These are phyloP conservation scores for Podarcis raffonei DNA, from an alignment of 2,113 vertebrate genomes.

Conservation along the genomic window DNA sequence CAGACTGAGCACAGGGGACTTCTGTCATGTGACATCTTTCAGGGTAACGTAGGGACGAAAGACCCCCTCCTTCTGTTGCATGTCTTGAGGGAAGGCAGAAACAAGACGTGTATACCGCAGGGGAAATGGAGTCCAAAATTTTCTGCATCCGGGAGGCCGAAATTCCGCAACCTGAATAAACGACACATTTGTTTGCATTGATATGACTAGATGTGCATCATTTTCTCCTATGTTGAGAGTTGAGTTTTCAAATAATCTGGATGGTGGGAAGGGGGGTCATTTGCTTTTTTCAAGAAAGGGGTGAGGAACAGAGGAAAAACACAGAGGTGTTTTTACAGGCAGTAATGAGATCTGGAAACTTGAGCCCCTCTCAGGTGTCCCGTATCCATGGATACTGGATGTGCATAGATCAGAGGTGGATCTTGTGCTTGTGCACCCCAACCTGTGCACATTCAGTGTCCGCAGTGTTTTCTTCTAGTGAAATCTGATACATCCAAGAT, in stretches of 20 bases:
- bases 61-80: not conserved
- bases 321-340: not conserved
- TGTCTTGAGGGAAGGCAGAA: not conserved
- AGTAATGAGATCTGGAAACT: not conserved
- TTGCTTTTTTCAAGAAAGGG: not conserved
- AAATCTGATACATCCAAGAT: not conserved
- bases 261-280: not conserved
- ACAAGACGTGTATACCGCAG: not conserved
- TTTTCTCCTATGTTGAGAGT: not conserved
- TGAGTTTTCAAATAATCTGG: not conserved
- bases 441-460: not conserved
- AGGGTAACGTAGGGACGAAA: too few relatives aligned
- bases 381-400: not conserved
- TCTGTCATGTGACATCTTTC: not conserved
- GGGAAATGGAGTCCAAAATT: not conserved
- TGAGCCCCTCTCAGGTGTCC: not conserved
- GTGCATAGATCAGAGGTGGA: not conserved
- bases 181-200: not conserved
- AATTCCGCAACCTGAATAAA: not conserved
- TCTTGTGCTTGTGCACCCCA: too few relatives aligned
- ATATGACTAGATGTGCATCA: not conserved
- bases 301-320: not conserved
- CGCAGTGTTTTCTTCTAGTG: not conserved
- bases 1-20: not conserved
- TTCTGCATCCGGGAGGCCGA: not conserved